These are phyloP conservation scores for Calvadosia cruxmelitensis DNA, from an alignment of 30 jellyfish, hydroid and myxozoan species.

Conservation along the genomic window DNA sequence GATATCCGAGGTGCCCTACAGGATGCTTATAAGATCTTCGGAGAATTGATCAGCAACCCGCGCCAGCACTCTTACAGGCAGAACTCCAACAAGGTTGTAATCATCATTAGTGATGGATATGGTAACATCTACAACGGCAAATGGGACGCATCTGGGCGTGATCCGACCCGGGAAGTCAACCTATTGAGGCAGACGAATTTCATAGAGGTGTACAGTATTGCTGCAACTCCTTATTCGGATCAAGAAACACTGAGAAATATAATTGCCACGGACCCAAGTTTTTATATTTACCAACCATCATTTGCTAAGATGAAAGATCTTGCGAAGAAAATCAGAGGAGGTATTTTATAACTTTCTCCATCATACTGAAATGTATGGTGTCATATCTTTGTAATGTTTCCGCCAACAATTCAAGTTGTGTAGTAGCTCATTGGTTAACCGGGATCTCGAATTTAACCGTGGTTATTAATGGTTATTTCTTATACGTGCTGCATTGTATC, in stretches of 20 bases:
- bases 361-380: too few relatives aligned
- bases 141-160: slow-evolving; percentile 9
- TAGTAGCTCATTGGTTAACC: too few relatives aligned
- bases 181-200: slow-evolving; percentile 10
- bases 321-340: slow-evolving; percentile 89
- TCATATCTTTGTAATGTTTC: too few relatives aligned
- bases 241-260: slow-evolving; percentile 20
- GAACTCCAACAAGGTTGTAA: slow-evolving; percentile 64
- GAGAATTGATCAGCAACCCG: slow-evolving; percentile 38
- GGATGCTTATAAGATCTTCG: slow-evolving; percentile 60
- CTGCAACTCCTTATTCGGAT: slow-evolving; percentile 32
- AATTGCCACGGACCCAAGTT: slow-evolving; percentile 65
- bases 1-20: slow-evolving; percentile 56
- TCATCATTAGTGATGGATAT: slow-evolving; percentile 74
- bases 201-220: slow-evolving; percentile 66
- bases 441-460: too few relatives aligned
- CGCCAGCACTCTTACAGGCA: slow-evolving; percentile 22
- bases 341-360: slow-evolving; percentile 31
- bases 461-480: too few relatives aligned
- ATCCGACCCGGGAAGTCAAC: slow-evolving; percentile 33
- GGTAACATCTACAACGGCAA: slow-evolving; percentile 53
- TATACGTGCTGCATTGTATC: too few relatives aligned
- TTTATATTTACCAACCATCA: slow-evolving; percentile 40
- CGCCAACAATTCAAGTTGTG: too few relatives aligned
- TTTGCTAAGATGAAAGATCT: slow-evolving; percentile 44